A percentile compares a stretch with the other conserved stretches of the same genome.
phyloP scores from a whole-genome alignment of 2,888 invertebrate species.

The Sympetrum striolatum region DNA sequence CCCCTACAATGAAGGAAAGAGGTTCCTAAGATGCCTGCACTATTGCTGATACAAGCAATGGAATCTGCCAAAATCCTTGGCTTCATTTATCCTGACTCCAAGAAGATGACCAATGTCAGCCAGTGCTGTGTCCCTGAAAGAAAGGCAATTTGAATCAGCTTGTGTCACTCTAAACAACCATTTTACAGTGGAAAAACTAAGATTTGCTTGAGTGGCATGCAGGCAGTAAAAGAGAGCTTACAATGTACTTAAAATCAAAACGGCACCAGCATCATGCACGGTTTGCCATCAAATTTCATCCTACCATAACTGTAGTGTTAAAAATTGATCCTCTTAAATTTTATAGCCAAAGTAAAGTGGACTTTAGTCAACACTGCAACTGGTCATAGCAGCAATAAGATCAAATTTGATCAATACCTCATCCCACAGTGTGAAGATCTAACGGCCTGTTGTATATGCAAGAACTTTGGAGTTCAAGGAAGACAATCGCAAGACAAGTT shows the following conservation, averaged over 20 bases:
- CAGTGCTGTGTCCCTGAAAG: neutral
- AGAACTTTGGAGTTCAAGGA: conserved; percentile 10
- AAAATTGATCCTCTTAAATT: conserved; percentile 12
- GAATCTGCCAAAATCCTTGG: conserved; percentile 1
- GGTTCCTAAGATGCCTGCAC: conserved; percentile 27
- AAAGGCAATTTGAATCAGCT: neutral
- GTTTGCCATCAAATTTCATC: conserved; percentile 5
- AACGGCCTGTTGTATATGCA: neutral
- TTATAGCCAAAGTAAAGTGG: conserved; percentile 12
- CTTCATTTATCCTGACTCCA: neutral
- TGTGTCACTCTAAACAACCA: neutral
- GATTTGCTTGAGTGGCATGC: neutral
- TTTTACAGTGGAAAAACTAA: neutral
- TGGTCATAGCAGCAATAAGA: conserved; percentile 29
- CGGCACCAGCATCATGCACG: neutral
- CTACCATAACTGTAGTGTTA: neutral
- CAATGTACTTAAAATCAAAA: neutral
- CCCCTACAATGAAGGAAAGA: neutral
- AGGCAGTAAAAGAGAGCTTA: neutral
- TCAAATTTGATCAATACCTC: conserved; percentile 40
- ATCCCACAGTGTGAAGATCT: conserved; percentile 1
- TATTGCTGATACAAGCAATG: neutral
- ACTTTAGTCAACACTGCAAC: conserved; percentile 6
- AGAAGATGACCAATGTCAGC: neutral
- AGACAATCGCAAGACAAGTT: conserved; percentile 28